phyloP scores from a whole-genome alignment of 2,888 invertebrate species.

The Nomada lathburiana region DNA sequence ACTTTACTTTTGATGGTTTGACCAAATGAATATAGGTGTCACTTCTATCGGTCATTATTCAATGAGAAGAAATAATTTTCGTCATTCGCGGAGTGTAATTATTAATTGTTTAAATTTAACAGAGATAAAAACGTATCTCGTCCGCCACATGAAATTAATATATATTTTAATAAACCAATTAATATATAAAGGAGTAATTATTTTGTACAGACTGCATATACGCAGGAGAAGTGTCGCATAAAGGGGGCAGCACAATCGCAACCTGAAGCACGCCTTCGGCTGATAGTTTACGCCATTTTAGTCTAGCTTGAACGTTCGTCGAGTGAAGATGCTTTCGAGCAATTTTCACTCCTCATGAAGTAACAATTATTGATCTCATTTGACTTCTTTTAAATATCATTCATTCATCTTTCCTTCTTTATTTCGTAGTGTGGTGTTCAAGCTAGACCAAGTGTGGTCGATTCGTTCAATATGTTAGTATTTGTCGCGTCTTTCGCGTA shows the following conservation, averaged over 20 bases:
- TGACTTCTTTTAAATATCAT: too few species aligned
- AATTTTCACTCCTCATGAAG: not conserved
- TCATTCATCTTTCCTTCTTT: not conserved
- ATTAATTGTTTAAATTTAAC: not conserved
- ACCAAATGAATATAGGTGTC: constrained; percentile 2
- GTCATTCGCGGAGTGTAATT: not conserved
- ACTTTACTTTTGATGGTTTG: too few species aligned
- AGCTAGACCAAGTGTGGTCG: constrained; percentile 7
- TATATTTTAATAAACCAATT: not conserved
- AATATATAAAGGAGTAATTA: not conserved
- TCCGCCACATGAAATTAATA: not conserved
- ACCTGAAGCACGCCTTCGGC: not conserved
- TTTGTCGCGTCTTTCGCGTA: constrained; percentile 21
- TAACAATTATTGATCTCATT: too few species aligned
- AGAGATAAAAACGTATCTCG: too few species aligned
- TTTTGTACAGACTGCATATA: not conserved
- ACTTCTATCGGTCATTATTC: not conserved
- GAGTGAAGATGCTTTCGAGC: fast-evolving
- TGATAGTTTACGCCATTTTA: not conserved
- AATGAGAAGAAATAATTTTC: not conserved
- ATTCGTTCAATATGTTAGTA: constrained; percentile 15
- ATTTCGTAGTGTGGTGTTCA: constrained; percentile 11
- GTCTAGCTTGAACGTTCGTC: constrained; percentile 43
- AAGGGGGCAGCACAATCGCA: constrained; percentile 25
- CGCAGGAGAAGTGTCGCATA: too few species aligned